These are phyloP conservation scores for Drosophila sturtevanti DNA, from an alignment of 1,140 invertebrate genomes.

Conservation along the genomic window DNA sequence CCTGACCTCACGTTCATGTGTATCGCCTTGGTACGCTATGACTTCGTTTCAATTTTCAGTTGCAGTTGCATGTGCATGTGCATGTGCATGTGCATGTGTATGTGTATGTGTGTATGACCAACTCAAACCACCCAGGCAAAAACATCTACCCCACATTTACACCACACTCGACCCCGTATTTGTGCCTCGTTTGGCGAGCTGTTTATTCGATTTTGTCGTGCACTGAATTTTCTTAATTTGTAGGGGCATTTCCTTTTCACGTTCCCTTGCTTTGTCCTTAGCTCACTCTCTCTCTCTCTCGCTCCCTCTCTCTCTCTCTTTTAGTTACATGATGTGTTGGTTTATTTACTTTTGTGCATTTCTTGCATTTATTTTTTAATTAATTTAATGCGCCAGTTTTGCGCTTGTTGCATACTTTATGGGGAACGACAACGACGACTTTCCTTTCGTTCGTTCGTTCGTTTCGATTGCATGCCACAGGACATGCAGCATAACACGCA, in stretches of 20 bases:
- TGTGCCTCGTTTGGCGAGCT: slow-evolving; percentile 33
- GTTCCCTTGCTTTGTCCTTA: not conserved
- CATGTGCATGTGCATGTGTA: slow-evolving; percentile 72
- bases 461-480: slow-evolving; percentile 14
- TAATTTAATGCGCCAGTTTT: slow-evolving; percentile 78
- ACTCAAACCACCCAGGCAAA: not conserved
- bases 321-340: slow-evolving; percentile 14
- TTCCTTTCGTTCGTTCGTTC: not conserved
- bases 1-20: slow-evolving; percentile 66
- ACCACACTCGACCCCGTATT: slow-evolving; percentile 7
- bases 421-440: not conserved
- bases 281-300: too few relatives aligned
- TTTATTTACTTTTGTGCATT: slow-evolving; percentile 70
- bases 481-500: slow-evolving; percentile 49
- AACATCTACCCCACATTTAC: not conserved
- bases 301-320: not conserved
- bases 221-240: slow-evolving; percentile 76
- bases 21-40: slow-evolving; percentile 28
- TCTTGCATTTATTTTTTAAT: slow-evolving; percentile 63
- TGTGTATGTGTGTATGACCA: slow-evolving; percentile 53
- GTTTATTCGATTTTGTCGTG: slow-evolving; percentile 80
- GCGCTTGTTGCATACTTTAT: slow-evolving; percentile 61
- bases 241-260: slow-evolving; percentile 39
- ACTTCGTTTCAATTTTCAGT: slow-evolving; percentile 50
- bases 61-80: slow-evolving; percentile 63